Evolutionary conservation across 2,113 vertebrate genomes (phyloP).

Genomic region (Cairina moschata): DNA sequence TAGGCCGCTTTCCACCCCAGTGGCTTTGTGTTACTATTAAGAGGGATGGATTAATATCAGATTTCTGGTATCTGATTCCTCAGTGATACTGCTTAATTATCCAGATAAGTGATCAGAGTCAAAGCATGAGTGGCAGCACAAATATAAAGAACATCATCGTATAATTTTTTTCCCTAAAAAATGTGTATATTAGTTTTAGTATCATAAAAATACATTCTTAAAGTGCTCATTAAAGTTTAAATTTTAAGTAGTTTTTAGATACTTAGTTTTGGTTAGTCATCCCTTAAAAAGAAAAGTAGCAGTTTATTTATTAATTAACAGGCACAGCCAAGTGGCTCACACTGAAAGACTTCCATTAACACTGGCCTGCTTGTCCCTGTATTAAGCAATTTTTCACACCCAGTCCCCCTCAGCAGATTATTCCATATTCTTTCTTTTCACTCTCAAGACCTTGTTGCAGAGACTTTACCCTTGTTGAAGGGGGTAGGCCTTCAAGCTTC

Average conservation of each 20-base stretch:
- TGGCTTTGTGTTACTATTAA: conserved; percentile 72
- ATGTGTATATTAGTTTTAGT: conserved; percentile 65
- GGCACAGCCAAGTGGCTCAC: neutral
- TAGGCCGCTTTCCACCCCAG: conserved; percentile 72
- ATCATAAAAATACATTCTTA: conserved; percentile 51
- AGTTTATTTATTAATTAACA: conserved; percentile 27
- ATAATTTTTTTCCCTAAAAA: conserved; percentile 6
- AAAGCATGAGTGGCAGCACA: conserved; percentile 70
- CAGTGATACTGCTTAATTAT: conserved; percentile 85
- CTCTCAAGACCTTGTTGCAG: neutral
- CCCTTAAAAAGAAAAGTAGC: conserved; percentile 11
- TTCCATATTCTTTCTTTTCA: neutral
- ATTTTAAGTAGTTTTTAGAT: conserved; percentile 30
- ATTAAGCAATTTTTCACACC: neutral
- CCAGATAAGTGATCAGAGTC: conserved; percentile 83
- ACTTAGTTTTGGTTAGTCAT: conserved; percentile 29
- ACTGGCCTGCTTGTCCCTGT: neutral
- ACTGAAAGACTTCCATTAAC: neutral
- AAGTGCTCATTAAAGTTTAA: conserved; percentile 65
- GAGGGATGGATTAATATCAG: conserved; percentile 83
- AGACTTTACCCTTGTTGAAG: neutral
- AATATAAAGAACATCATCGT: conserved; percentile 57
- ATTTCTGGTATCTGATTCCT: conserved; percentile 81
- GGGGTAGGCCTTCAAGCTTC: neutral
- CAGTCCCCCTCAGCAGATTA: neutral